These are phyloP conservation scores for Panagrolaimus sp. DNA, from an alignment of 1,140 invertebrate species.

Conservation along the genomic window DNA sequence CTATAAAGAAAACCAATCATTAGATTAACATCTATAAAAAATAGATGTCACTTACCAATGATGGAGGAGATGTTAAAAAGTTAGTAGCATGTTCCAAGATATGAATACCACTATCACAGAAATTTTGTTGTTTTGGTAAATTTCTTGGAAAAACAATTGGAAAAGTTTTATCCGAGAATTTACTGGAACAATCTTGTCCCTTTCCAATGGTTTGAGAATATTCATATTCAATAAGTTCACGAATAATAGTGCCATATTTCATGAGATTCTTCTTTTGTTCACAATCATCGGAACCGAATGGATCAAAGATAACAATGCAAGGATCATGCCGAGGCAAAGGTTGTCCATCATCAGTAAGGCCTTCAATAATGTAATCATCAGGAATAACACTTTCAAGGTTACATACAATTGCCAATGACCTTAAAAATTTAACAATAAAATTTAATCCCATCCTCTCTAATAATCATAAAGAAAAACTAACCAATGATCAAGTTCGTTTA, in stretches of 20 bases:
- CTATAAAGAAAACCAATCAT: not conserved
- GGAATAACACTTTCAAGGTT: not conserved
- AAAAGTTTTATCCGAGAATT: conserved; percentile 12
- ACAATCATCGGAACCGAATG: not conserved
- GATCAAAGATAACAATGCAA: conserved; percentile 5
- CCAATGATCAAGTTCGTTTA: conserved; percentile 12
- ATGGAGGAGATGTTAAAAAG: not conserved
- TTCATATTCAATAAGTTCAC: conserved; percentile 15
- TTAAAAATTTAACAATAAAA: too few relatives aligned
- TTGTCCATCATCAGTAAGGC: conserved; percentile 9
- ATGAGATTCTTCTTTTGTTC: not conserved
- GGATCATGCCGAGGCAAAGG: not conserved
- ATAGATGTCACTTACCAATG: not conserved
- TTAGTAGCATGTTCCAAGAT: not conserved
- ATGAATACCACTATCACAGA: conserved; percentile 8
- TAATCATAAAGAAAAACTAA: not conserved
- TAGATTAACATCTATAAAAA: not conserved
- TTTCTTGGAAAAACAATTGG: not conserved
- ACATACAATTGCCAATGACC: conserved; percentile 1
- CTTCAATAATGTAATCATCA: conserved; percentile 3
- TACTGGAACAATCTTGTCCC: not conserved
- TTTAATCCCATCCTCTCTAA: too few relatives aligned
- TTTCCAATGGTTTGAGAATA: not conserved
- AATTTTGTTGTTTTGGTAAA: not conserved
- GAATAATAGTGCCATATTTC: not conserved